phyloP scores from a whole-genome alignment of 1,140 invertebrate species.

The Heliconius nattereri region DNA sequence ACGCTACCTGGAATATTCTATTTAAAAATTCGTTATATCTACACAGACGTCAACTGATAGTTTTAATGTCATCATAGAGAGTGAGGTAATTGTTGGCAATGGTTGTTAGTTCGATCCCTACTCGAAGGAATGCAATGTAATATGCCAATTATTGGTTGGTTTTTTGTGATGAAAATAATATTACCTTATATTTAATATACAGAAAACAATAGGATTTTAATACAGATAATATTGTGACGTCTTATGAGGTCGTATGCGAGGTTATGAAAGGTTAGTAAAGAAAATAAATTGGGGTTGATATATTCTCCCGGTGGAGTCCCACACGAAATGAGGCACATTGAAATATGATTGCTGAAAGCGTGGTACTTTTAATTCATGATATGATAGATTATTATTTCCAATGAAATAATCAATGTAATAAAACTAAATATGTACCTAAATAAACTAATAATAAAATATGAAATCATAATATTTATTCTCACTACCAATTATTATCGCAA shows the following conservation, averaged over 20 bases:
- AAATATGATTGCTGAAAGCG: slow-evolving; percentile 61
- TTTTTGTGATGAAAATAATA: background rate
- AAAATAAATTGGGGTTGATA: slow-evolving; percentile 75
- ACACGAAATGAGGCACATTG: slow-evolving; percentile 59
- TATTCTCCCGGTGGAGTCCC: slow-evolving; percentile 66
- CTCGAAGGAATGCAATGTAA: background rate
- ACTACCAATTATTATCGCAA: background rate
- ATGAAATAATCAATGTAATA: background rate
- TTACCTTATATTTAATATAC: background rate
- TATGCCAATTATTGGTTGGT: background rate
- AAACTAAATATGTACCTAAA: too few species aligned
- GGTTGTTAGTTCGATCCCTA: background rate
- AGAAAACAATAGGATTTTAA: slow-evolving; percentile 17
- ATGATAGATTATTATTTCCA: slow-evolving; percentile 21
- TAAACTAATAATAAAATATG: too few species aligned
- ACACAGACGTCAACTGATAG: background rate
- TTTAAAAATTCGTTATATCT: slow-evolving; percentile 8
- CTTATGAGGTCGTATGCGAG: slow-evolving; percentile 31
- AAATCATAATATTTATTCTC: too few species aligned
- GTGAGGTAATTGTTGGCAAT: background rate
- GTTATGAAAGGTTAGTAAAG: slow-evolving; percentile 66
- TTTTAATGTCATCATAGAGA: background rate
- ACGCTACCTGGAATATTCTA: slow-evolving; percentile 30
- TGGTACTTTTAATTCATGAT: slow-evolving; percentile 41
- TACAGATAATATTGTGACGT: slow-evolving; percentile 27